Evolutionary conservation across 2,113 vertebrate species (phyloP).

Genomic region (Machaerirhynchus nigripectus): DNA sequence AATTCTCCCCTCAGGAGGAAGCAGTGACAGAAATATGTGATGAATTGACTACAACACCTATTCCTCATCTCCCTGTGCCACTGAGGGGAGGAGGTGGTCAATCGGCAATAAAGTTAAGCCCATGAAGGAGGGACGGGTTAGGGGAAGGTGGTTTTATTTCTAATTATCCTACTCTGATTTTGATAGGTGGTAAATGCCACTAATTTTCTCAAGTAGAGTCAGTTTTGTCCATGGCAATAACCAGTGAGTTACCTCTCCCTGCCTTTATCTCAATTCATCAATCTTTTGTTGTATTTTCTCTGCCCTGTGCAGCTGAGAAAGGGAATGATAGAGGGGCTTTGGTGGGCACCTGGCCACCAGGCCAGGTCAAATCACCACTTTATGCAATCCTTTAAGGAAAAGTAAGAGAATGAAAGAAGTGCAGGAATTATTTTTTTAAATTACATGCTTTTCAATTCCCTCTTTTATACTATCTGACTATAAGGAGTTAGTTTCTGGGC

Average conservation of each 20-base stretch:
- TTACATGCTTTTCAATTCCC: too few species aligned
- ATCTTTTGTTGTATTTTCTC: background rate
- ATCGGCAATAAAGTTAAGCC: background rate
- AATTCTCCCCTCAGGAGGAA: background rate
- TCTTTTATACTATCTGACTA: too few species aligned
- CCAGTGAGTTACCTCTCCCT: background rate
- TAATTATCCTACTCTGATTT: background rate
- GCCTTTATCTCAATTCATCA: background rate
- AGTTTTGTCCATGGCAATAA: background rate
- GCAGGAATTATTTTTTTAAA: too few species aligned
- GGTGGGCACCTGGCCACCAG: background rate
- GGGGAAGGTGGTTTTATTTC: background rate
- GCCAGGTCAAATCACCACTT: background rate
- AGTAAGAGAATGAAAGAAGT: too few species aligned
- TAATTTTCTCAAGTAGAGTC: background rate
- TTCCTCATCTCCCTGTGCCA: background rate
- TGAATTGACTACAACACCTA: rapidly evolving
- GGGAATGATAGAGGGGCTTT: background rate
- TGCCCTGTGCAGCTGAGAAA: background rate
- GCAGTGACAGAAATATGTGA: background rate
- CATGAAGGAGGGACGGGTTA: background rate
- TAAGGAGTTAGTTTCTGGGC: background rate
- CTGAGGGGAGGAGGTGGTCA: background rate
- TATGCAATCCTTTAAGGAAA: too few species aligned
- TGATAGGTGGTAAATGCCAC: background rate